These are phyloP conservation scores for Acanthosoma haemorrhoidale DNA, from an alignment of 2,888 invertebrate species.

Conservation along the genomic window DNA sequence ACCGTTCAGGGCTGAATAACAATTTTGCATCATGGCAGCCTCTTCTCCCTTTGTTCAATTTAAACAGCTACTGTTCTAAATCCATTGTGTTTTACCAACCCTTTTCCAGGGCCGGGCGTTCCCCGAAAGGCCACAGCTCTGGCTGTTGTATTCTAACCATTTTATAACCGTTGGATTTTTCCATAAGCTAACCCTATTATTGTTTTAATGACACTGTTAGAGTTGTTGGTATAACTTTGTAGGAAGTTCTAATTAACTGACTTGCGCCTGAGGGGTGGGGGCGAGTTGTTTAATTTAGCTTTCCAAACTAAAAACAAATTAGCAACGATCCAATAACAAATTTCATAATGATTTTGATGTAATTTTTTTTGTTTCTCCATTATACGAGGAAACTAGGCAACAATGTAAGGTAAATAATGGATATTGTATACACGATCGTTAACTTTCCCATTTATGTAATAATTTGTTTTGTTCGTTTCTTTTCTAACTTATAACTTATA, in stretches of 20 bases:
- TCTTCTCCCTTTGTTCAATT: neutral
- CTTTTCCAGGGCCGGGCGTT: neutral
- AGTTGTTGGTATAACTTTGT: neutral
- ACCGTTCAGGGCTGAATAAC: neutral
- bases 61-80: neutral
- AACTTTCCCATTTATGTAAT: no score
- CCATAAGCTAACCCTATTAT: neutral
- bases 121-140: no score
- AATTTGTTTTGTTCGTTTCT: no score
- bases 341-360: neutral
- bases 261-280: neutral
- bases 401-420: no score
- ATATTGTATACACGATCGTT: no score
- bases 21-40: neutral
- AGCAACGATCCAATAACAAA: neutral
- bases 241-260: neutral
- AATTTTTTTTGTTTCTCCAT: no score
- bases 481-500: no score
- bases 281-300: neutral
- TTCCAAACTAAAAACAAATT: neutral
- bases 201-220: constrained; percentile 5
- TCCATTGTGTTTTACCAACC: neutral
- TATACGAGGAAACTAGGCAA: no score
- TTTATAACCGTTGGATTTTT: neutral
- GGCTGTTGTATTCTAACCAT: no score